These are phyloP conservation scores for Varecia variegata DNA, from an alignment of 2,797 vertebrate species.

Conservation along the genomic window DNA sequence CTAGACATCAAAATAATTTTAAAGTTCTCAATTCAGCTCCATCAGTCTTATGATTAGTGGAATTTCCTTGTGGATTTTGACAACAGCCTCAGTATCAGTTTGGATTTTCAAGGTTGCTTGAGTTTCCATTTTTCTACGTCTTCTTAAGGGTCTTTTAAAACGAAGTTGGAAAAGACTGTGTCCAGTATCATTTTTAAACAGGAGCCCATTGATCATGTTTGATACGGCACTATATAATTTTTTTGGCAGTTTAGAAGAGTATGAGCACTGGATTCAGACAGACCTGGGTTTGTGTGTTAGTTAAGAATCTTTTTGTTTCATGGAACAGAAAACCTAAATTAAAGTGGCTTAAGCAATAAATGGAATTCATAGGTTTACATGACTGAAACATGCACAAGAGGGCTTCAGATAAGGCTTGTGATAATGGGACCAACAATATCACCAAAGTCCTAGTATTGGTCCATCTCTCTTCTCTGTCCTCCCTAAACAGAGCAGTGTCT, in stretches of 20 bases:
- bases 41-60: neutral
- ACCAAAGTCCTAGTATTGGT: neutral
- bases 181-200: neutral
- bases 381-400: neutral
- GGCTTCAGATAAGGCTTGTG: neutral
- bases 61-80: neutral
- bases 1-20: neutral
- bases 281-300: neutral
- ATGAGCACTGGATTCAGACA: neutral
- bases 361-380: neutral
- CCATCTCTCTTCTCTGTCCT: neutral
- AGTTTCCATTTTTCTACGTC: conserved; percentile 28
- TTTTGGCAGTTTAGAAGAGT: neutral
- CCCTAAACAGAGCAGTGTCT: neutral
- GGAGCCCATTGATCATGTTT: neutral
- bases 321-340: neutral
- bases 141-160: neutral
- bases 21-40: neutral
- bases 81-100: neutral
- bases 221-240: neutral
- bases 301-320: neutral
- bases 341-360: neutral
- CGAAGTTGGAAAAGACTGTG: neutral
- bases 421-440: neutral
- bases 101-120: neutral